Percentiles rank a stretch among this genome's conserved stretches.
Evolutionary conservation across 2,113 vertebrate genomes (phyloP).

Genomic region (Sylvietta virens): DNA sequence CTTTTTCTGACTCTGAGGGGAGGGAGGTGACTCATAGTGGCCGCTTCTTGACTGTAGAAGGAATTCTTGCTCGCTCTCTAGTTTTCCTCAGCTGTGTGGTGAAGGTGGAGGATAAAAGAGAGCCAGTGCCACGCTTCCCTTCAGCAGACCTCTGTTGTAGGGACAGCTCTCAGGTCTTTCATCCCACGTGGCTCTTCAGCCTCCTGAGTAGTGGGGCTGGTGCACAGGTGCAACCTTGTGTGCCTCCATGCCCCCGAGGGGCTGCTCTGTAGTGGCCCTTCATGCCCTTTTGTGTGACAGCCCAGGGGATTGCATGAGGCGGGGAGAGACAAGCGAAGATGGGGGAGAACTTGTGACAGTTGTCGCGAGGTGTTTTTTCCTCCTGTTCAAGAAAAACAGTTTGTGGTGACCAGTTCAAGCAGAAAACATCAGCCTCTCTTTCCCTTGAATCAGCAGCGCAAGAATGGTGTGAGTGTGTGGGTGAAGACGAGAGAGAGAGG

Average conservation of each 20-base stretch:
- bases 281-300: neutral
- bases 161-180: neutral
- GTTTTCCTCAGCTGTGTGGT: neutral
- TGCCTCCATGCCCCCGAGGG: fast-evolving
- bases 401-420: constrained; percentile 53
- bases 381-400: constrained; percentile 24
- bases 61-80: neutral
- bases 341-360: neutral
- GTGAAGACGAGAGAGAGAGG: neutral
- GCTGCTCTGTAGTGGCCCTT: neutral
- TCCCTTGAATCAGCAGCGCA: constrained; percentile 46
- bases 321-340: neutral
- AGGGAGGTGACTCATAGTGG: neutral
- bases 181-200: neutral
- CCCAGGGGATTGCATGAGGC: neutral
- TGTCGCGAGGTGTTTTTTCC: constrained; percentile 34
- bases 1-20: neutral
- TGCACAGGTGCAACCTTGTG: neutral
- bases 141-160: neutral
- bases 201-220: neutral
- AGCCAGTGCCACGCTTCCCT: neutral
- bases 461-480: constrained; percentile 52
- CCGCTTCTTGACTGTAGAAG: neutral
- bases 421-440: constrained; percentile 20
- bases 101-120: neutral